Base-by-base conservation (phyloP, 2,888 invertebrate species). In the Acholoe squamosa region DNA sequence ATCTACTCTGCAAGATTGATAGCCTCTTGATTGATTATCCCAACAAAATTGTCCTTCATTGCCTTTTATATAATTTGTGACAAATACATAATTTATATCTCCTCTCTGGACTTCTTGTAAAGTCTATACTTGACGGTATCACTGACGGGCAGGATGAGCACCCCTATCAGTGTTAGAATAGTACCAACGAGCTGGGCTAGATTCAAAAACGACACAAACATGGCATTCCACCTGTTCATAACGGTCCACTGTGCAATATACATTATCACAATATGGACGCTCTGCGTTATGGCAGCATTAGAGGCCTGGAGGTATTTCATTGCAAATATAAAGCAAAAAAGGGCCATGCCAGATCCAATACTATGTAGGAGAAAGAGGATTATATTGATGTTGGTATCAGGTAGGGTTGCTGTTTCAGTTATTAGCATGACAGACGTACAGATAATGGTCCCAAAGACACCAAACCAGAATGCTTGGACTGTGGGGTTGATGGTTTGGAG, bases 391-490 rank as follows among this genome's bases (percentile, higher is more conserved):
- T 14, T 1, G 10, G 25, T 25, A 3, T 14, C n/a, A 1, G 86
- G 86, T 14, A 86, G 25, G 3, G 31, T 31, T 5, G 86, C 54
- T n/a, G 52, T 52, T 12, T 52, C 56, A 0, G 56, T 31, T 1
- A 86, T 1, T 28, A 31, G 3, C 86, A 86, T 86, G 52, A 52
- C 28, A 0, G 52, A 14, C 0, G 86, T 54, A 0, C 28, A 54
- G 25, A 25, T 56, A 7, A 86, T 0, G 54, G 54, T 86, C 3
- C 86, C 86, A 31, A 52, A 86, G 0, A 86, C 54, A n/a, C 86
- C 86, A 31, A 86, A 86, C 86, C 86, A 86, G 86, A 86, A 86
- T 52, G 56, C 56, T 28, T 54, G 86, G 0, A 86, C 86, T 0
- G 31, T 54, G 12, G 86, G 28, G 56, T 28, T 86, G 86, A 54